Base-by-base conservation (phyloP, 2,113 vertebrate genomes). In the Plecotus auritus region DNA sequence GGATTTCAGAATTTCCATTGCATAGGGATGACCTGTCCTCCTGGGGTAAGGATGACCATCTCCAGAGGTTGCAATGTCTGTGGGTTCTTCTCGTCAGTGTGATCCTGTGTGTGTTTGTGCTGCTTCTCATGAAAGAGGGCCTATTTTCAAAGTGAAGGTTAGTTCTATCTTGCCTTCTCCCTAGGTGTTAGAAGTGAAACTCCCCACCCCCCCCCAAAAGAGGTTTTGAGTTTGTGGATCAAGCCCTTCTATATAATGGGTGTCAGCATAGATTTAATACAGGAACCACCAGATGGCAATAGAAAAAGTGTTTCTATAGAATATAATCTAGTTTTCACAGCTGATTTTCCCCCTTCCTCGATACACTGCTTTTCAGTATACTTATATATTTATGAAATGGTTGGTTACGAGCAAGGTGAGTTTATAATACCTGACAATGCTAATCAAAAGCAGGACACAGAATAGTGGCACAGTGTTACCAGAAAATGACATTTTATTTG, bases 241-340 rank as follows among this genome's bases (percentile, higher is more conserved):
- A 77, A 91, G 32, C 12, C 45, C 5, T 76, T 87, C 69, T 51
- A 22, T 66, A 61, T 47, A 40, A 0, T 95, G 67, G 51, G 37
- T 59, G 10, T 80, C 20, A 54, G 22, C 13, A 17, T 81, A 82
- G 88, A 64, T 93, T 96, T 94, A 91, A 86, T 96, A 83, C 7
- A 54, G 20, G 77, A 95, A 64, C 95, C 97, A 97, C 93, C 97
- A 96, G 96, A 96, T 97, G 97, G 95, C 95, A 97, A 97, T 32
- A 96, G 93, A 94, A 96, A 97, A 84, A 83, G 88, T 96, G 42
- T 93, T 88, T 88, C 30, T 82, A 69, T 80, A 84, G 69, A 61
- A 74, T 70, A 23, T 86, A 92, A 89, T 82, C 69, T 78, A 72
- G 54, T 96, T 96, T 82, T 23, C 64, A n/a, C 17, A 90, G 72